Conservation (phyloP, 2,888 invertebrate genomes). For the Heliconius hortense region DNA sequence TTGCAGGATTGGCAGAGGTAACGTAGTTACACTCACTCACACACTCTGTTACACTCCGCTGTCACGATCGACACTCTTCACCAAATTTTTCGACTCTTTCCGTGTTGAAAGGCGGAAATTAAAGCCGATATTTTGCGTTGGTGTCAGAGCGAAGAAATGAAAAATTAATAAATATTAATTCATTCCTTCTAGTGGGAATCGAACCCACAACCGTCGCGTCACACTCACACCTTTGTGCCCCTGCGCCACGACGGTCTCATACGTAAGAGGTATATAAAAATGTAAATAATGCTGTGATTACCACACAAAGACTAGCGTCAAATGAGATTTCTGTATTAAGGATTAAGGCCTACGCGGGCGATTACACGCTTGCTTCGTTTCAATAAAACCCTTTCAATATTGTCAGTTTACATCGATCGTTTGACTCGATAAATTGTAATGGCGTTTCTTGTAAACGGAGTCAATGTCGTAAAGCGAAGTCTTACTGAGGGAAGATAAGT, state of each 20-base stretch:
- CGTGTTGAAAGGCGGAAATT: too few species aligned
- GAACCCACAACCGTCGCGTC: too few species aligned
- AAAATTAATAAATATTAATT: too few species aligned
- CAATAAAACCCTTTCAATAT: constrained; percentile 39
- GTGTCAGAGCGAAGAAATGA: too few species aligned
- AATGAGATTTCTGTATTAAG: constrained; percentile 26
- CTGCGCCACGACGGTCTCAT: constrained; percentile 13
- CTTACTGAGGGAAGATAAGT: constrained; percentile 69
- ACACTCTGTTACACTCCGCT: too few species aligned
- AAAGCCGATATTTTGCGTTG: too few species aligned
- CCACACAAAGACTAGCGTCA: constrained; percentile 20
- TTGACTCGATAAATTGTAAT: constrained; percentile 41
- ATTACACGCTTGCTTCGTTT: constrained; percentile 34
- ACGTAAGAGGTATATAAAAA: constrained; percentile 51
- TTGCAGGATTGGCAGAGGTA: too few species aligned
- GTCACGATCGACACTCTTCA: too few species aligned
- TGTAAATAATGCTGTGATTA: constrained; percentile 46
- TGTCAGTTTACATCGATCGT: constrained; percentile 38
- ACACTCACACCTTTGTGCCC: too few species aligned
- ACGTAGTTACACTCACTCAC: too few species aligned
- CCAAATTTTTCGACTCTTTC: too few species aligned
- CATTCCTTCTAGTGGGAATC: too few species aligned
- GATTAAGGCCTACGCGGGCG: constrained; percentile 31
- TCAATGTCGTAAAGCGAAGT: constrained; percentile 67
- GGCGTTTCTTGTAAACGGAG: constrained; percentile 56